A percentile compares a stretch with the other conserved stretches of the same genome.
phyloP scores from a whole-genome alignment of 2,888 invertebrate genomes.

The Gymnoscelis rufifasciata region DNA sequence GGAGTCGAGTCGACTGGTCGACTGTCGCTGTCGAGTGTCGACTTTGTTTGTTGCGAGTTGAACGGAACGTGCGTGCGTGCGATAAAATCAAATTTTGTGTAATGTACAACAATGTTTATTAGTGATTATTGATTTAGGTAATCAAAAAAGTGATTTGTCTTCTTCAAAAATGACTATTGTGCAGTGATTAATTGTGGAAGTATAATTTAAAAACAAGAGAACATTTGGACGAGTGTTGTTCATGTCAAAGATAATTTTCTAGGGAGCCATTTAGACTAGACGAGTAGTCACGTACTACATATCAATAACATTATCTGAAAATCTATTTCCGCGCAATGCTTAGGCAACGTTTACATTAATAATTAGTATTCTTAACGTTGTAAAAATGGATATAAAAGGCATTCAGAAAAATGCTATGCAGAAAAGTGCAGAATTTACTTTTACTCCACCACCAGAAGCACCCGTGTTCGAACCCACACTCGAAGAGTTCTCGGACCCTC shows the following conservation, averaged over 20 bases:
- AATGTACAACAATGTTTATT: background rate
- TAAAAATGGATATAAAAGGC: constrained; percentile 69
- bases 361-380: background rate
- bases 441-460: constrained; percentile 80
- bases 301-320: constrained; percentile 6
- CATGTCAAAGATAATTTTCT: constrained; percentile 17
- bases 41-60: background rate
- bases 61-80: constrained; percentile 2
- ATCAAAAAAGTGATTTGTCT: background rate
- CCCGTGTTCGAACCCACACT: constrained; percentile 84
- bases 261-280: constrained; percentile 76
- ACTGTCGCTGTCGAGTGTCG: no score
- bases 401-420: constrained; percentile 77
- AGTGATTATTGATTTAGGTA: background rate
- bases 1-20: no score
- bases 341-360: background rate
- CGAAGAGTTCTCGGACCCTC: constrained; percentile 86
- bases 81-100: background rate
- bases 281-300: constrained; percentile 72
- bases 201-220: background rate
- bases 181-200: background rate
- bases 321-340: constrained; percentile 7
- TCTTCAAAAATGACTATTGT: background rate
- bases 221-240: constrained; percentile 1
- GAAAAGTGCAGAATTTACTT: constrained; percentile 72